A percentile compares a stretch with the other conserved stretches of the same genome.
Evolutionary conservation across 2,113 vertebrate species (phyloP).

Genomic region (Callospermophilus lateralis): DNA sequence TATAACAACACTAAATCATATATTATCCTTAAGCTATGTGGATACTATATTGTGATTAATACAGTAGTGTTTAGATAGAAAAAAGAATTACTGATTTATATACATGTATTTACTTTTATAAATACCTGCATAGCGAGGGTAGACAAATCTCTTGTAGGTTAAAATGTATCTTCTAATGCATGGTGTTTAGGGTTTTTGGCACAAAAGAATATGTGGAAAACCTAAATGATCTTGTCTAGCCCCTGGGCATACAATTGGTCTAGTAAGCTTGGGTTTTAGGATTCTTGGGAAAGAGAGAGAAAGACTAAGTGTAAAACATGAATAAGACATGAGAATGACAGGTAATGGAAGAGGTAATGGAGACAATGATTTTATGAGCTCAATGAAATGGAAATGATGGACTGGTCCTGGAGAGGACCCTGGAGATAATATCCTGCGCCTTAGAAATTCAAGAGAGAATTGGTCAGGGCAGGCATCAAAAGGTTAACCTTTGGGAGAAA

Average conservation of each 20-base stretch:
- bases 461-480: conserved; percentile 45
- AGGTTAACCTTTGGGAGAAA: conserved; percentile 67
- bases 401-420: neutral
- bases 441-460: conserved; percentile 56
- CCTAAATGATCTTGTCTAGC: neutral
- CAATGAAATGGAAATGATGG: conserved; percentile 70
- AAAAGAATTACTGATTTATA: neutral
- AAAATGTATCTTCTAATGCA: conserved; percentile 4
- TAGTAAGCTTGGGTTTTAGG: conserved; percentile 1
- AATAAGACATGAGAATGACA: conserved; percentile 61
- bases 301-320: conserved; percentile 26
- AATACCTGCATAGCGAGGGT: neutral
- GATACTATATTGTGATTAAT: neutral
- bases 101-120: neutral
- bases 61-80: neutral
- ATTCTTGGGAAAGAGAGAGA: neutral
- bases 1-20: neutral
- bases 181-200: neutral
- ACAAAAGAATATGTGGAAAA: neutral
- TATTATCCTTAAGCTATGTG: neutral
- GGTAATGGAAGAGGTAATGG: conserved; percentile 44
- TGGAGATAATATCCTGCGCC: conserved; percentile 25
- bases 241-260: neutral
- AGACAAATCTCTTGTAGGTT: neutral
- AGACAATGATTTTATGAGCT: conserved; percentile 68